Conservation (phyloP, 2,888 invertebrate genomes). For the Neoaliturus tenellus region DNA sequence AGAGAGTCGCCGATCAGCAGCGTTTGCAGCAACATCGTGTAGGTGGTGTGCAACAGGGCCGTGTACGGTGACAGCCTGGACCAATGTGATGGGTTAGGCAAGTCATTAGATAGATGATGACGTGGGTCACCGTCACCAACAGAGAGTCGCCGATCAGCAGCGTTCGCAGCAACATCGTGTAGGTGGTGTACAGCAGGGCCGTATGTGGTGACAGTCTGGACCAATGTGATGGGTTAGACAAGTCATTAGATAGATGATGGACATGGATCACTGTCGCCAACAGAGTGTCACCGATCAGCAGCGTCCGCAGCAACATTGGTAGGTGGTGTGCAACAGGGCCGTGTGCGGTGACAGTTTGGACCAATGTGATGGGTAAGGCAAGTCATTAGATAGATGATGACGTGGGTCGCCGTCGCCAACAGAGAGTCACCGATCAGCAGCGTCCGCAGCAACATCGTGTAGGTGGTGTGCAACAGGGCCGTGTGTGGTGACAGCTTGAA, state of each 20-base stretch:
- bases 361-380: too few relatives aligned
- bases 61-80: constrained; percentile 85
- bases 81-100: too few relatives aligned
- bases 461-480: constrained; percentile 93
- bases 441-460: constrained; percentile 91
- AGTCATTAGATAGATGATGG: too few relatives aligned
- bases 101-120: too few relatives aligned
- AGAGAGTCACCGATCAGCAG: constrained; percentile 86
- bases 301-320: constrained; percentile 89
- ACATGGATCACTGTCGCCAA: constrained; percentile 88
- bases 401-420: constrained; percentile 86
- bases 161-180: constrained; percentile 91
- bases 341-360: constrained; percentile 85
- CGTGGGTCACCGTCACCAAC: constrained; percentile 86
- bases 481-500: constrained; percentile 85
- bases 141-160: constrained; percentile 86
- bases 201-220: constrained; percentile 85
- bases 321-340: constrained; percentile 93
- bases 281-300: constrained; percentile 86
- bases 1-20: constrained; percentile 86
- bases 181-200: constrained; percentile 93
- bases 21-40: constrained; percentile 91
- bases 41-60: constrained; percentile 93
- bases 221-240: too few relatives aligned
- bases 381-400: too few relatives aligned